phyloP scores from a whole-genome alignment of 2,113 vertebrate species.

The Petrocephalus zakoni region DNA sequence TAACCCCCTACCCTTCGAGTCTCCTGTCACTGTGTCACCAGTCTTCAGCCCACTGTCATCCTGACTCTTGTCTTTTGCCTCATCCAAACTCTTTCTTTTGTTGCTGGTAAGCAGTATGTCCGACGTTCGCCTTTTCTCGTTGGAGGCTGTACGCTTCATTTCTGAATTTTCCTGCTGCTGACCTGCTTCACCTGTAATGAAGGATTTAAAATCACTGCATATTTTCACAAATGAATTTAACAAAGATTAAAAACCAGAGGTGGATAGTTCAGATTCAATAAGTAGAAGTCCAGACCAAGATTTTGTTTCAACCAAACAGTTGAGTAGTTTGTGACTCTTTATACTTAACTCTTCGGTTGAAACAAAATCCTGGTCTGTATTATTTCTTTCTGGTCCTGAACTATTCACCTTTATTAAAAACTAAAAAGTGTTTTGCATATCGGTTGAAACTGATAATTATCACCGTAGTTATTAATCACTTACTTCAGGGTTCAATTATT shows the following conservation, averaged over 20 bases:
- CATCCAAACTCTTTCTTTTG: neutral
- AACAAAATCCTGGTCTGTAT: no score
- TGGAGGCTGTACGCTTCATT: conserved; percentile 57
- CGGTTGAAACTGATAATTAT: no score
- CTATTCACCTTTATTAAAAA: no score
- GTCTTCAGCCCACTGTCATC: neutral
- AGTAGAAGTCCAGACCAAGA: neutral
- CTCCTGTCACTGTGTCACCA: conserved; percentile 17
- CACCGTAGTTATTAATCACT: no score
- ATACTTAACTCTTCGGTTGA: no score
- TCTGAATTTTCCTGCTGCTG: conserved; percentile 27
- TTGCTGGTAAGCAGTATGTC: conserved; percentile 68
- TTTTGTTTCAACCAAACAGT: no score
- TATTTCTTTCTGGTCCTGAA: no score
- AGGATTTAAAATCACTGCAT: neutral
- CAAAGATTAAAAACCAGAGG: neutral
- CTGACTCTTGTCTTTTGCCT: neutral
- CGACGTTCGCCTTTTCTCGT: conserved; percentile 60
- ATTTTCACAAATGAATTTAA: neutral
- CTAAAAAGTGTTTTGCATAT: no score
- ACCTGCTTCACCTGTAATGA: conserved; percentile 11
- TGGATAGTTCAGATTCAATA: neutral
- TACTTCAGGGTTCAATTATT: no score
- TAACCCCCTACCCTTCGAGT: conserved; percentile 26
- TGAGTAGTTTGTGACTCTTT: no score